Base-by-base conservation (phyloP, 1,140 invertebrate genomes). In the Conus ventricosus region DNA sequence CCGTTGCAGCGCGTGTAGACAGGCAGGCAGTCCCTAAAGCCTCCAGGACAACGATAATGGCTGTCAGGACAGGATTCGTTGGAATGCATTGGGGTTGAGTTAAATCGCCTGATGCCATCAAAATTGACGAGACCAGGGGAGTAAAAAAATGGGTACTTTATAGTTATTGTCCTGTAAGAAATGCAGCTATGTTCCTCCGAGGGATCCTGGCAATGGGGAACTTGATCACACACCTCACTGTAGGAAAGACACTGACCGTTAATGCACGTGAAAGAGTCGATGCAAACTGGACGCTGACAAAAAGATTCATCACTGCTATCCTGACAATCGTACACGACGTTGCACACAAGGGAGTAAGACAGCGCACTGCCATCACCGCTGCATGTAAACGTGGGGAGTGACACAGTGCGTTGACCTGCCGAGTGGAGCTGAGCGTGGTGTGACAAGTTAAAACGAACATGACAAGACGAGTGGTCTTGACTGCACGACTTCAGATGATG, bases 131-230 rank as follows among this genome's bases (percentile, higher is more conserved):
- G 25, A 39, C 15, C 53, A 8, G 81, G 39, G 81, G 27, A n/a
- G 90, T 76, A 39, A 93, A 78, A 25, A 39, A 11, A 25, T 20
- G 13, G 23, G 39, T 39, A n/a, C 11, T 78, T 20, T 90, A 39
- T 20, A n/a, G 75, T 51, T n/a, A n/a, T 17, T n/a, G 20, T 54
- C 17, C 15, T 53, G 39, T 39, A 83, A 87, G 63, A 81, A 92
- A 87, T 51, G 92, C 39, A 54, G 53, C n/a, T 20, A 17, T 83
- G 25, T 23, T 83, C 81, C 4, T 83, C 81, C 15, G 81, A 83
- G 15, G 7, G 25, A 53, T 83, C 81, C 81, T 39, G 53, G n/a
- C 81, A 83, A 8, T 83, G 39, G 10, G 27, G 15, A 5, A 39
- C 15, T 55, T n/a, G 23, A 53, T 83, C 81, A 20, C 81, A 83